Evolutionary conservation across 2,888 invertebrate species (phyloP).

Genomic region (Sphinx pinastri): DNA sequence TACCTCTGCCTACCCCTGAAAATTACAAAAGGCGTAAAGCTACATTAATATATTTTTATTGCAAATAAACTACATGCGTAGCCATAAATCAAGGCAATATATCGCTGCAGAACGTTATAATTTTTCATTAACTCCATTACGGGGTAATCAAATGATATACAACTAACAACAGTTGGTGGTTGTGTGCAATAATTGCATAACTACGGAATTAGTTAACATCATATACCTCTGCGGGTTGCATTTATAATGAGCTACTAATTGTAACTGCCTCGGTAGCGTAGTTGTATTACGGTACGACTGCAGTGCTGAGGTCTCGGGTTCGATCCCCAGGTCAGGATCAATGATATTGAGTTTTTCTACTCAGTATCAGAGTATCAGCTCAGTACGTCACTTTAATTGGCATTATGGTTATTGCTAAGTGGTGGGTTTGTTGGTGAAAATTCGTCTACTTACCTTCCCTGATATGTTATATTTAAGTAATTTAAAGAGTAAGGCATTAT

Average conservation of each 20-base stretch:
- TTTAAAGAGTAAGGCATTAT: too few species aligned
- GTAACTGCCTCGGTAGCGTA: background rate
- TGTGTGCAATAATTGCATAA: conserved; percentile 16
- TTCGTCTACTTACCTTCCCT: too few species aligned
- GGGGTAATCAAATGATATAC: conserved; percentile 15
- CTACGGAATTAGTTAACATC: conserved; percentile 5
- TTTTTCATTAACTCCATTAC: conserved; percentile 16
- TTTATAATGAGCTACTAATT: background rate
- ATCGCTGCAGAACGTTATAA: conserved; percentile 9
- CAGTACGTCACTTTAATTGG: too few species aligned
- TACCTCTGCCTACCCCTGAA: too few species aligned
- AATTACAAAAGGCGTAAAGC: too few species aligned
- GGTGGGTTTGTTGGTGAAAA: too few species aligned
- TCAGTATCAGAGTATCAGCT: too few species aligned
- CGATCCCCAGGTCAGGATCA: too few species aligned
- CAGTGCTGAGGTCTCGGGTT: too few species aligned
- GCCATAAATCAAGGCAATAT: background rate
- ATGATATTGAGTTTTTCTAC: too few species aligned
- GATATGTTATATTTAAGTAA: too few species aligned
- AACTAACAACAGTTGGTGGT: conserved; percentile 9
- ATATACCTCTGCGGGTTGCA: background rate
- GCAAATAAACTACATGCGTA: background rate
- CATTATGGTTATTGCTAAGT: too few species aligned
- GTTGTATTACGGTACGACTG: background rate
- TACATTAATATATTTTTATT: background rate